Evolutionary conservation across 30 jellyfish, hydroid and myxozoan species (phyloP), one percentile per base, ranked within the genome.

Genomic region (Catostylus mosaicus): DNA sequence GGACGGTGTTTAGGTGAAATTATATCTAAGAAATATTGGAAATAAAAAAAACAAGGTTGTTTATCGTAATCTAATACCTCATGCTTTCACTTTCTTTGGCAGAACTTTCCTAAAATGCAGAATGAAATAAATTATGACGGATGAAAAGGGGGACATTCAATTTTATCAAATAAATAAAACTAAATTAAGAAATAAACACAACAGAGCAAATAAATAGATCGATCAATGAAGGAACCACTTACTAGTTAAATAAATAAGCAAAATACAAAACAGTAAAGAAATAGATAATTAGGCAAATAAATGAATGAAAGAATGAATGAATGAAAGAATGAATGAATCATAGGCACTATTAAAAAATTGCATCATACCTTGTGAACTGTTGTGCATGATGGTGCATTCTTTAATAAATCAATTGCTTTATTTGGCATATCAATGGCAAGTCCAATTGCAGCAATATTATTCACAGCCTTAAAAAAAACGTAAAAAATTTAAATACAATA

Each of bases 391-490:
- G 90, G 93, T 1, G 98, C 98, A 40, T 91, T 92, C 50, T 77
- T 67, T 22, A 92, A 63, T 61, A 92, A 26, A 33, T 92, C 98
- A 46, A 85, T 1, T 3, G 98, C 98, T 82, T 85, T 92, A 57
- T 76, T 92, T 40, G 96, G 97, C 12, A 92, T 26, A 40, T 75
- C 95, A 31, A 92, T 86, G 9, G 98, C 98, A 56, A 87, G 38
- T 8, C 96, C 95, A 64, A 92, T 92, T 29, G 98, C 97, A 76
- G 98, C 98, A 14, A 92, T 85, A 43, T 79, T 73, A 30, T 73
- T 82, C 26, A 92, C 87, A 30, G 90, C 95, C 98, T 92, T 31
- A 75, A 48, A 3, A 18, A 40, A 9, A 80, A 40, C 27, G 62
- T n/a, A n/a, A n/a, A n/a, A n/a, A n/a, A n/a, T n/a, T n/a, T n/a